phyloP scores from a whole-genome alignment of 2,113 vertebrate species.

The Saccopteryx bilineata region DNA sequence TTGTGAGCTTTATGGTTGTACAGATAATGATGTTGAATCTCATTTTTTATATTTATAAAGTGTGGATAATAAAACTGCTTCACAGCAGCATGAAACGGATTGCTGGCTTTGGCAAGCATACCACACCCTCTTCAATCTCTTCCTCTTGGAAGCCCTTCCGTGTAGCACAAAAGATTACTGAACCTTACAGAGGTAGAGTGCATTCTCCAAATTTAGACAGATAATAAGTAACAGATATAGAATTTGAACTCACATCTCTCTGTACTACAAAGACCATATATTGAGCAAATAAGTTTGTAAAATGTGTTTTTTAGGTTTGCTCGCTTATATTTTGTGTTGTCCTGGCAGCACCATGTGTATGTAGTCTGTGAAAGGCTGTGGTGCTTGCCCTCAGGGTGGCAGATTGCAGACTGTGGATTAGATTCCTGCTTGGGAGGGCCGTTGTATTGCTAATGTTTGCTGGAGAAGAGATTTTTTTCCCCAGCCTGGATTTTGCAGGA shows the following conservation, averaged over 20 bases:
- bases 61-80: not conserved
- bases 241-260: constrained; percentile 18
- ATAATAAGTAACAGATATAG: not conserved
- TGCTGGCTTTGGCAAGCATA: not conserved
- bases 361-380: too few species aligned
- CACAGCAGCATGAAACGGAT: not conserved
- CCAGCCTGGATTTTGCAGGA: too few species aligned
- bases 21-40: not conserved
- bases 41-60: not conserved
- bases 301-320: too few species aligned
- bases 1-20: not conserved
- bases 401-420: too few species aligned
- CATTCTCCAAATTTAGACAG: not conserved
- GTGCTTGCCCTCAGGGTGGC: too few species aligned
- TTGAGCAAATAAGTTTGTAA: too few species aligned
- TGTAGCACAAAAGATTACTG: not conserved
- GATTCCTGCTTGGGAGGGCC: too few species aligned
- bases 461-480: too few species aligned
- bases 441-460: too few species aligned
- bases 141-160: not conserved
- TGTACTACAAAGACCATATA: not conserved
- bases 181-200: not conserved
- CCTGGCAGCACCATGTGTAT: too few species aligned
- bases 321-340: too few species aligned
- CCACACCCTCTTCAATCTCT: not conserved